Evolutionary conservation across 2,888 invertebrate genomes (phyloP).

Genomic region (Cancer borealis): DNA sequence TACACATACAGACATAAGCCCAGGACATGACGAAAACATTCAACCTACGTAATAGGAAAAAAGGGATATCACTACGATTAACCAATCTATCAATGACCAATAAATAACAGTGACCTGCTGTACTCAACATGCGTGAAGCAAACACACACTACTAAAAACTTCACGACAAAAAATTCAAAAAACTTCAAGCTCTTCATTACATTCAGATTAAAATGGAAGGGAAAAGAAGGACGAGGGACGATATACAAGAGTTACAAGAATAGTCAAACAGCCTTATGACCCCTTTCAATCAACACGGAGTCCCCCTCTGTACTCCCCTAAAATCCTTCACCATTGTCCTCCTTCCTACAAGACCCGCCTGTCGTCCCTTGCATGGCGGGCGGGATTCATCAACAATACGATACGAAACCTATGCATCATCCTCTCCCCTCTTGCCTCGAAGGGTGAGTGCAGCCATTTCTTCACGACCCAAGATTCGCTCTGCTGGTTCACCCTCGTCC

Average conservation of each 20-base stretch:
- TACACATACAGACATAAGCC: neutral
- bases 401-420: neutral
- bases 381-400: neutral
- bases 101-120: no score
- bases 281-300: neutral
- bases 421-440: neutral
- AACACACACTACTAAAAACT: neutral
- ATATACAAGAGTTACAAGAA: neutral
- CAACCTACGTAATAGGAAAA: no score
- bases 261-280: neutral
- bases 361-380: neutral
- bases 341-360: constrained; percentile 11
- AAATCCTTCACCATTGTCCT: neutral
- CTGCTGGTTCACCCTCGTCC: neutral
- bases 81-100: no score
- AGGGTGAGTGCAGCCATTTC: neutral
- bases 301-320: neutral
- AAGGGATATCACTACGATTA: no score
- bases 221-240: neutral
- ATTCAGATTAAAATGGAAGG: no score
- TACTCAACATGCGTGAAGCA: no score
- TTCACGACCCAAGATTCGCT: constrained; percentile 1
- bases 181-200: no score
- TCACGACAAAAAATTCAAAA: neutral
- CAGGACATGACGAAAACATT: no score